A percentile compares a stretch with the other conserved stretches of the same genome.
These are phyloP conservation scores for Gobiocypris rarus DNA, from an alignment of 2,113 vertebrate genomes.

Conservation along the genomic window DNA sequence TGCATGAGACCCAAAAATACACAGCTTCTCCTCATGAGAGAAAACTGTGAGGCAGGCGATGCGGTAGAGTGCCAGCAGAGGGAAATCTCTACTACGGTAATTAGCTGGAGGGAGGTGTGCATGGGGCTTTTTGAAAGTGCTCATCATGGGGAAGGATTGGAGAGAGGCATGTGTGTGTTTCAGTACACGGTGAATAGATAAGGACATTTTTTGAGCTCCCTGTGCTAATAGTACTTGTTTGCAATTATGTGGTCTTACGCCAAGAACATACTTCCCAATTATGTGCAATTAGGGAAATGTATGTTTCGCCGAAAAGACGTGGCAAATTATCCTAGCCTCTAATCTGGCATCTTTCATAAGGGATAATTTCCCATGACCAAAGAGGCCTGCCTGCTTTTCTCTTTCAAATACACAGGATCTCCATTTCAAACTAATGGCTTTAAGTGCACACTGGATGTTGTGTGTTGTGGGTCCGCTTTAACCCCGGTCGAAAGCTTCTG, in stretches of 20 bases:
- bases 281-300: constrained; percentile 79
- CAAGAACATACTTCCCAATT: constrained; percentile 78
- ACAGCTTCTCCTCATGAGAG: constrained; percentile 2
- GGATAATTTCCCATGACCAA: constrained; percentile 77
- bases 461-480: background rate
- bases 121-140: constrained; percentile 42
- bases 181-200: constrained; percentile 65
- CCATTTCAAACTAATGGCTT: constrained; percentile 67
- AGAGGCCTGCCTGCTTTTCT: constrained; percentile 61
- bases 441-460: constrained; percentile 39
- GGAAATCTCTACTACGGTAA: constrained; percentile 56
- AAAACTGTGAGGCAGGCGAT: constrained; percentile 26
- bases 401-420: constrained; percentile 60
- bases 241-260: constrained; percentile 74
- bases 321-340: constrained; percentile 73
- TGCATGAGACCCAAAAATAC: background rate
- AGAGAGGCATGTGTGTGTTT: constrained; percentile 54
- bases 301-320: constrained; percentile 67
- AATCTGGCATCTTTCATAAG: constrained; percentile 75
- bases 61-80: constrained; percentile 56
- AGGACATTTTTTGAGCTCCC: constrained; percentile 72
- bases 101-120: constrained; percentile 35
- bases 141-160: constrained; percentile 45
- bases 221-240: constrained; percentile 64
- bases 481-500: constrained; percentile 22